Evolutionary conservation across 2,113 vertebrate genomes (phyloP).

Genomic region (Salvelinus fontinalis): DNA sequence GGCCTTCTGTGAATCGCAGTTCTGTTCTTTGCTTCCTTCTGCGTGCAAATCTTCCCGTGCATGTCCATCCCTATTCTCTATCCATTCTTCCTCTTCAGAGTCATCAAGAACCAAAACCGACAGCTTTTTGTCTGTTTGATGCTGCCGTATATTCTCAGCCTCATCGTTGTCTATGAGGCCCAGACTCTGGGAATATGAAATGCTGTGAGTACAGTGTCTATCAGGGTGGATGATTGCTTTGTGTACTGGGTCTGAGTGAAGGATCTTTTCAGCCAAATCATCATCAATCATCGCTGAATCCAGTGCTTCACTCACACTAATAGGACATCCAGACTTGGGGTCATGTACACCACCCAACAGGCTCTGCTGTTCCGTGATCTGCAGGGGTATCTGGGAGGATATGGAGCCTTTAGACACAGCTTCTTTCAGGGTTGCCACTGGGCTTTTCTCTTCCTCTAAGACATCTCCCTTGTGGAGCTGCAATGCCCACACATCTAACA

Average conservation of each 20-base stretch:
- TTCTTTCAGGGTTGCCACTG: constrained; percentile 41
- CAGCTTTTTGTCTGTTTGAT: constrained; percentile 20
- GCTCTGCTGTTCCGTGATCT: constrained; percentile 44
- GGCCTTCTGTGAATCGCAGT: constrained; percentile 26
- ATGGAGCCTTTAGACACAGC: constrained; percentile 22
- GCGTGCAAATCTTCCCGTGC: constrained; percentile 15
- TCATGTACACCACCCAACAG: constrained; percentile 39
- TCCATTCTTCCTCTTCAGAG: constrained; percentile 29
- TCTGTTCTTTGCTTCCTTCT: constrained; percentile 34
- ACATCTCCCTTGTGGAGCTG: constrained; percentile 34
- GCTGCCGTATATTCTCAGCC: constrained; percentile 34
- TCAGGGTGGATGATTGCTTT: constrained; percentile 31
- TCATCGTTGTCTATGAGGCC: constrained; percentile 31
- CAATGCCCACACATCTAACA: constrained; percentile 36
- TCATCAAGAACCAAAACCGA: constrained; percentile 37
- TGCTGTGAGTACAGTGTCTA: constrained; percentile 30
- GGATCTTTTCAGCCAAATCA: constrained; percentile 27
- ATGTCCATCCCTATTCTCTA: constrained; percentile 10
- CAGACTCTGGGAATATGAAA: constrained; percentile 40
- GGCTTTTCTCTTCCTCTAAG: constrained; percentile 20
- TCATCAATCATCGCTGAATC: constrained; percentile 41
- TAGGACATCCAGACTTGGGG: constrained; percentile 19
- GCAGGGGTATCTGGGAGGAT: constrained; percentile 38
- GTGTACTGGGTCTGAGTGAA: constrained; percentile 28
- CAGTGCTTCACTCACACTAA: constrained; percentile 47